These are phyloP conservation scores for Heliocidaris tuberculata DNA, from an alignment of 35 echinoderm and acorn worm species.

Conservation along the genomic window DNA sequence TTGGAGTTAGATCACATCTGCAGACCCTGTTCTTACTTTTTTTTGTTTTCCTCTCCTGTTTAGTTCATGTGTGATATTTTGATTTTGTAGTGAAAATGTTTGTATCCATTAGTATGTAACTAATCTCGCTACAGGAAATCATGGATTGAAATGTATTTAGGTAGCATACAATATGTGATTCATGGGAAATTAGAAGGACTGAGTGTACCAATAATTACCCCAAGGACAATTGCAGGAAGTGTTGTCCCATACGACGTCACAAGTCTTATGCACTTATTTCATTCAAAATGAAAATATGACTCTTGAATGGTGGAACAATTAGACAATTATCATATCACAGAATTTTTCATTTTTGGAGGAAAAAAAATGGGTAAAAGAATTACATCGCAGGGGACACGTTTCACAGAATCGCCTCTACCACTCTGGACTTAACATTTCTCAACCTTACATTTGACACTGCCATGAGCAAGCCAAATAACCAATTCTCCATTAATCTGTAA, in stretches of 20 bases:
- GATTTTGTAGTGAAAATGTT: background rate
- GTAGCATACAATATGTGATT: background rate
- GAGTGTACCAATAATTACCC: background rate
- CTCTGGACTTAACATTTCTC: too few relatives aligned
- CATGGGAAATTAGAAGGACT: background rate
- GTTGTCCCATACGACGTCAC: background rate
- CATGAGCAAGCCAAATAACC: too few relatives aligned
- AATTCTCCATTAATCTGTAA: too few relatives aligned
- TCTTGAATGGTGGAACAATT: too few relatives aligned
- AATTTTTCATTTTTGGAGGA: too few relatives aligned
- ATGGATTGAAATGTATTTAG: conserved; percentile 5
- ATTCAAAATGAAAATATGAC: too few relatives aligned
- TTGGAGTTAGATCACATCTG: background rate
- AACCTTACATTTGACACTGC: too few relatives aligned
- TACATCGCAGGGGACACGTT: too few relatives aligned
- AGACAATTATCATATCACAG: too few relatives aligned
- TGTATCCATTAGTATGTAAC: background rate
- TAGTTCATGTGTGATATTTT: background rate
- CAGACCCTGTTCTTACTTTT: background rate
- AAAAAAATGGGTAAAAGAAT: too few relatives aligned
- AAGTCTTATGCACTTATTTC: background rate
- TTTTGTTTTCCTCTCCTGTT: background rate
- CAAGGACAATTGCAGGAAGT: background rate
- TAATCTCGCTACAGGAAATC: background rate
- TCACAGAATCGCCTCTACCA: too few relatives aligned